Evolutionary conservation across 2,888 invertebrate genomes (phyloP).

Genomic region (Drosophila vallismaia): DNA sequence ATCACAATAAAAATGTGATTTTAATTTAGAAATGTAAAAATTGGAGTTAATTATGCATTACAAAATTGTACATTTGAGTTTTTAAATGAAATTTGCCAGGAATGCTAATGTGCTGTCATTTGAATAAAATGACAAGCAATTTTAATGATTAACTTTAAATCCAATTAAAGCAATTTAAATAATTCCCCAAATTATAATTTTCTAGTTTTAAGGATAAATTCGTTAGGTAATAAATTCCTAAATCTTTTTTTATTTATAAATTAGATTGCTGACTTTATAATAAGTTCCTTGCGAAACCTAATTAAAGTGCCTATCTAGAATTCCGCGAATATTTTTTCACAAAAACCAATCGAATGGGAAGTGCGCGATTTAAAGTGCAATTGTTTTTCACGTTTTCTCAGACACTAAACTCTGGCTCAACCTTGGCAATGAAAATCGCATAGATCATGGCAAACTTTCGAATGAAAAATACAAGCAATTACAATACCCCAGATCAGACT

Average conservation of each 20-base stretch:
- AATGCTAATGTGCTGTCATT: background rate
- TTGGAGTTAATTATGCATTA: background rate
- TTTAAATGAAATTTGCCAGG: background rate
- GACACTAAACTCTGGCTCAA: constrained; percentile 13
- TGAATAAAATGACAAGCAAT: background rate
- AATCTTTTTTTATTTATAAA: constrained; percentile 6
- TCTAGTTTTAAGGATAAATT: background rate
- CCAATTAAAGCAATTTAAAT: background rate
- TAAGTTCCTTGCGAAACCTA: constrained; percentile 22
- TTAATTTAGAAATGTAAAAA: background rate
- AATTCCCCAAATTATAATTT: background rate
- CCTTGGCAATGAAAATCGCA: constrained; percentile 54
- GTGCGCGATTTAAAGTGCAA: constrained; percentile 17
- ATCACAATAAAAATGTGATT: background rate
- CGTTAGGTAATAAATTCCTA: constrained; percentile 12
- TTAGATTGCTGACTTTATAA: constrained; percentile 17
- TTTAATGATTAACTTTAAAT: background rate
- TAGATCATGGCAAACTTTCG: constrained; percentile 31
- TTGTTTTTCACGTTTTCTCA: constrained; percentile 56
- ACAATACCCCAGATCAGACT: constrained; percentile 23
- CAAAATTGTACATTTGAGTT: background rate
- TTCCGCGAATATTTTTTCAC: constrained; percentile 17
- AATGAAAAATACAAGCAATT: constrained; percentile 32
- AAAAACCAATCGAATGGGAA: constrained; percentile 11
- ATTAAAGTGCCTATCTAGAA: constrained; percentile 28